A percentile compares a stretch with the other conserved stretches of the same genome.
Evolutionary conservation across 2,113 vertebrate species (phyloP).

Genomic region (Apodemus speciosus): DNA sequence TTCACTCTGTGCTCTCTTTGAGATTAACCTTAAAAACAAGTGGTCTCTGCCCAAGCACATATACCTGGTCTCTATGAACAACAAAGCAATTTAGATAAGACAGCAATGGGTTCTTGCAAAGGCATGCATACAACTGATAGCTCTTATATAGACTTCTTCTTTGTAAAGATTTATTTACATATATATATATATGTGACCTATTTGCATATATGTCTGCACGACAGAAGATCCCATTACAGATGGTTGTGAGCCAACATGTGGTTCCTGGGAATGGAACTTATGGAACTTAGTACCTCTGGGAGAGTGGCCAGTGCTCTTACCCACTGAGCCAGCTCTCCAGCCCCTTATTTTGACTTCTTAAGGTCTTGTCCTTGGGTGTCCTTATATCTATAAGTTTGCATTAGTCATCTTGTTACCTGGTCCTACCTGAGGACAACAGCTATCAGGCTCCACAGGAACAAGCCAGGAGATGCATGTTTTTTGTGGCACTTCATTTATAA

Average conservation of each 20-base stretch:
- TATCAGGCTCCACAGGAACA: not conserved
- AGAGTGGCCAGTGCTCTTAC: not conserved
- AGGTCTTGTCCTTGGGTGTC: not conserved
- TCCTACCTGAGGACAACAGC: conserved; percentile 3
- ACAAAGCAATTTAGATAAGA: conserved; percentile 1
- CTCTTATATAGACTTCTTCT: conserved; percentile 35
- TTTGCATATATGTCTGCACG: not conserved
- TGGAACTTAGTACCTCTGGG: not conserved
- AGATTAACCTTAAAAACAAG: conserved; percentile 59
- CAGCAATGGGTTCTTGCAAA: not conserved
- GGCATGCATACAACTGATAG: not conserved
- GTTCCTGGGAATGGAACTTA: not conserved
- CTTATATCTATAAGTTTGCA: not conserved
- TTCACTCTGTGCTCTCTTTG: not conserved
- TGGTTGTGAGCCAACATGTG: not conserved
- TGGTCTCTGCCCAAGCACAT: conserved; percentile 10
- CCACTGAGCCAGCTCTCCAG: no score
- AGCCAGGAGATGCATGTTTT: conserved; percentile 5
- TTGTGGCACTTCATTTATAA: not conserved
- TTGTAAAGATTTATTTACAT: not conserved
- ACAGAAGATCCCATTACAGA: not conserved
- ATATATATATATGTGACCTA: not conserved
- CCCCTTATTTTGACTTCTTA: conserved; percentile 17
- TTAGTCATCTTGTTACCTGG: conserved; percentile 33
- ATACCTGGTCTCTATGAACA: conserved; percentile 1